Percentiles rank a stretch among this genome's conserved stretches.
Evolutionary conservation across 2,113 vertebrate species (phyloP).

Genomic region (Athene noctua): DNA sequence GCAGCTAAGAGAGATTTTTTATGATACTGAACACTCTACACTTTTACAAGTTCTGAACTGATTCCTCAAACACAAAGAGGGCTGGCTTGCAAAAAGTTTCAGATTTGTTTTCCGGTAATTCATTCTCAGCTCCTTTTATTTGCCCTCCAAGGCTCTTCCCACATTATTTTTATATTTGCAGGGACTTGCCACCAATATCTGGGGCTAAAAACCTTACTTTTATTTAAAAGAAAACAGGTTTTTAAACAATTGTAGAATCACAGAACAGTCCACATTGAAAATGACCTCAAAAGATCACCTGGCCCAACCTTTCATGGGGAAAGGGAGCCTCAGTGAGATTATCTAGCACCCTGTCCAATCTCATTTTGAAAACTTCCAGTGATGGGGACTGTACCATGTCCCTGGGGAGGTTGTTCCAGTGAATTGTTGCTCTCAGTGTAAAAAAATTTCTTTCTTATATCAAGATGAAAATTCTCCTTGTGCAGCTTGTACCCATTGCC

Average conservation of each 20-base stretch:
- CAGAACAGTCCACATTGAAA: not conserved
- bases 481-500: not conserved
- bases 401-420: not conserved
- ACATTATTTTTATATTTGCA: not conserved
- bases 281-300: not conserved
- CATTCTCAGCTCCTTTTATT: not conserved
- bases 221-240: not conserved
- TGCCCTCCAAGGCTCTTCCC: not conserved
- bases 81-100: not conserved
- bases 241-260: not conserved
- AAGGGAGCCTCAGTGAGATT: not conserved
- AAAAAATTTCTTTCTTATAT: not conserved
- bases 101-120: not conserved
- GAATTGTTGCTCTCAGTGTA: not conserved
- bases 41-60: not conserved
- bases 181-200: not conserved
- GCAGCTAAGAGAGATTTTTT: not conserved
- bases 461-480: not conserved
- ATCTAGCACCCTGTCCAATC: not conserved
- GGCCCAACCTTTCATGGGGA: not conserved
- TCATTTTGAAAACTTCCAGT: not conserved
- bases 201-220: not conserved
- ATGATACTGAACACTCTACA: fast-evolving
- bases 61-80: not conserved
- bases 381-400: not conserved